Conservation (phyloP, 2,113 vertebrate genomes). For the Zosterops hypoxanthus region DNA sequence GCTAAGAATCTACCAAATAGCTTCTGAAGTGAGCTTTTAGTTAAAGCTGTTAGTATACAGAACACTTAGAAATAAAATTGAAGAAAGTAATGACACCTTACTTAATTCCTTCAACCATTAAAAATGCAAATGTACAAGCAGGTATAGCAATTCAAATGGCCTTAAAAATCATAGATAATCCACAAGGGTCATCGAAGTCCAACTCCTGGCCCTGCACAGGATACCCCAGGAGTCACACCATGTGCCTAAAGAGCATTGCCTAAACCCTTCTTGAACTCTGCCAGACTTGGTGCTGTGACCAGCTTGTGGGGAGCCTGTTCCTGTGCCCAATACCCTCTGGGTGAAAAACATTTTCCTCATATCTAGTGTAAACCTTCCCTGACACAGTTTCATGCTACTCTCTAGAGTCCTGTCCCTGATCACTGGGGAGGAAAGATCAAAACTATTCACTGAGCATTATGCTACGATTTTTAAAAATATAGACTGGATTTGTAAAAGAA, state of each 20-base stretch:
- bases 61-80: not conserved
- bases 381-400: not conserved
- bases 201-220: not conserved
- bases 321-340: not conserved
- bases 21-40: not conserved
- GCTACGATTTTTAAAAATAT: not conserved
- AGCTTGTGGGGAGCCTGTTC: not conserved
- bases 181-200: accelerated
- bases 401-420: not conserved
- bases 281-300: not conserved
- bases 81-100: not conserved
- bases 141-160: not conserved
- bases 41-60: not conserved
- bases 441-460: not conserved
- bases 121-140: not conserved
- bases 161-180: not conserved
- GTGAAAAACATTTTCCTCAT: not conserved
- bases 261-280: not conserved
- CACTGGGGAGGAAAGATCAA: not conserved
- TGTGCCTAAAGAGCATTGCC: not conserved
- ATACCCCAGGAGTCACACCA: not conserved
- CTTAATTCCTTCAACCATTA: not conserved
- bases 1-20: not conserved
- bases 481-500: not conserved
- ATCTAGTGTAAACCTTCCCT: not conserved